A percentile compares a stretch with the other conserved stretches of the same genome.
Evolutionary conservation across 1,140 invertebrate genomes (phyloP).

Genomic region (Aphelinus certus): DNA sequence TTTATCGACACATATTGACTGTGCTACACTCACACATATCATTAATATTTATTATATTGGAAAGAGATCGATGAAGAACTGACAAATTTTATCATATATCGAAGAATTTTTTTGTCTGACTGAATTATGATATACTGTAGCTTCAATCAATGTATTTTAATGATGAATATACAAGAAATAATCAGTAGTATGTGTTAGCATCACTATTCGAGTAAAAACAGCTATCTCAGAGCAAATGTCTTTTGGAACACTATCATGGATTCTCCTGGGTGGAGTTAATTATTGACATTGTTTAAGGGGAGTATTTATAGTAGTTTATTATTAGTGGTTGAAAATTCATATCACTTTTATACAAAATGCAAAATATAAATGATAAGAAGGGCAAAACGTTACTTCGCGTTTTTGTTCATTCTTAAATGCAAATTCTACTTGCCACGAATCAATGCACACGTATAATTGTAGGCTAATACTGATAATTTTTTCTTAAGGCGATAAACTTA

Average conservation of each 20-base stretch:
- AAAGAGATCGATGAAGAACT: constrained; percentile 12
- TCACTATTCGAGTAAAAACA: constrained; percentile 38
- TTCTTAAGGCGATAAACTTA: constrained; percentile 9
- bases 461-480: not conserved
- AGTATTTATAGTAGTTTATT: constrained; percentile 19
- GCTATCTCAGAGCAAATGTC: not conserved
- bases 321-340: constrained; percentile 31
- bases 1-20: constrained; percentile 28
- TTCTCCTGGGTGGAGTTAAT: constrained; percentile 9
- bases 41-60: constrained; percentile 22
- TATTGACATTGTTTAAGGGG: constrained; percentile 19
- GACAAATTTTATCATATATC: constrained; percentile 27
- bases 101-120: constrained; percentile 31
- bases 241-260: constrained; percentile 6
- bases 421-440: constrained; percentile 23
- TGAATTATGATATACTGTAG: constrained; percentile 37
- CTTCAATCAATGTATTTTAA: constrained; percentile 30
- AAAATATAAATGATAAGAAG: constrained; percentile 11
- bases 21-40: constrained; percentile 32
- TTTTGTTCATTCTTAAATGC: constrained; percentile 16
- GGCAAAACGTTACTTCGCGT: constrained; percentile 12
- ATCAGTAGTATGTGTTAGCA: constrained; percentile 14
- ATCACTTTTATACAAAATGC: constrained; percentile 43
- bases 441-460: not conserved
- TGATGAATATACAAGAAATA: constrained; percentile 19